A percentile compares a stretch with the other conserved stretches of the same genome.
phyloP scores from a whole-genome alignment of 2,888 invertebrate species.

The Andrena chrysosceles region DNA sequence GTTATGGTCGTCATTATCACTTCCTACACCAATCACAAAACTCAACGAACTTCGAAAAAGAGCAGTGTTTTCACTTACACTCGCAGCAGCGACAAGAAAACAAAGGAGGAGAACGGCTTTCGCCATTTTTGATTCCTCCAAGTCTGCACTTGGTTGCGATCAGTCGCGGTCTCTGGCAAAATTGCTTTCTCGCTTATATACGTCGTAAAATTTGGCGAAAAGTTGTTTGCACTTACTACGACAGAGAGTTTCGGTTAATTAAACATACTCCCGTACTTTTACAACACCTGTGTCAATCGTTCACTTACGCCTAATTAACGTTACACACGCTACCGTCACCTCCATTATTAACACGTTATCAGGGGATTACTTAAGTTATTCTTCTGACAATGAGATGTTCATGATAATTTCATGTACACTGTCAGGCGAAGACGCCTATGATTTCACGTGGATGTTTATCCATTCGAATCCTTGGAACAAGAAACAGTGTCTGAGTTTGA shows the following conservation, averaged over 20 bases:
- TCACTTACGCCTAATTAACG: constrained; percentile 22
- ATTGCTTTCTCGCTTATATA: constrained; percentile 47
- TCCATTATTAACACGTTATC: constrained; percentile 14
- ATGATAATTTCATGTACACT: not conserved
- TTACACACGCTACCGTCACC: no score
- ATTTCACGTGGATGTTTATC: not conserved
- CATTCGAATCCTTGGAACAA: not conserved
- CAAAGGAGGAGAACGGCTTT: constrained; percentile 63
- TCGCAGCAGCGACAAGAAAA: constrained; percentile 42
- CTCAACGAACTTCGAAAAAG: not conserved
- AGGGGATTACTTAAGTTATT: constrained; percentile 11
- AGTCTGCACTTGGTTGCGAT: not conserved
- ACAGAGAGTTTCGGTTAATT: not conserved
- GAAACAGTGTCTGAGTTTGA: not conserved
- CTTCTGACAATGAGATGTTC: not conserved
- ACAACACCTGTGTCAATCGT: constrained; percentile 70
- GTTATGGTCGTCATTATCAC: not conserved
- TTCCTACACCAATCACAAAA: not conserved
- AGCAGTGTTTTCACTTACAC: constrained; percentile 63
- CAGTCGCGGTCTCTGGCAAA: not conserved
- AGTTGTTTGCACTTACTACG: not conserved
- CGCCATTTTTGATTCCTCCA: constrained; percentile 57
- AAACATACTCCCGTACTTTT: constrained; percentile 20
- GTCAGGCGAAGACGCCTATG: not conserved
- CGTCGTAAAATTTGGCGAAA: not conserved